Evolutionary conservation across 2,797 vertebrate species (phyloP), one percentile per base, ranked within the genome.

Genomic region (Betta splendens): DNA sequence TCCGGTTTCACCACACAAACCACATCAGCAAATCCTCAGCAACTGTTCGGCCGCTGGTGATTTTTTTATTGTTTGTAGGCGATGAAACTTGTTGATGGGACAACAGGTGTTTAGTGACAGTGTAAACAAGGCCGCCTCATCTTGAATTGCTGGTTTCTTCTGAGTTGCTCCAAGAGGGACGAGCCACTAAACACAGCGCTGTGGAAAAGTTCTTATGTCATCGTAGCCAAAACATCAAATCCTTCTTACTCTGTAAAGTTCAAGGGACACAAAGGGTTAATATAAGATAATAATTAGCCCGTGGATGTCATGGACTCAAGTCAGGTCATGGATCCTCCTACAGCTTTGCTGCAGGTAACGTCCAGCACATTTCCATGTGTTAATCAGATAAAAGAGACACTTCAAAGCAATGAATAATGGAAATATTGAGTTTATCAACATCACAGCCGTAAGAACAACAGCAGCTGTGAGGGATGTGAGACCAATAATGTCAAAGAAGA

Each of bases 31-130:
- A 15, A 43, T 50, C 40, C 15, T 49, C 39, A 7, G 42, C 38
- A 29, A 25, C 43, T 23, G 45, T 43, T 65, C 32, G 18, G 20
- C 68, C 46, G 40, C 39, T 31, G 48, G 10, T 39, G 35, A 37
- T 32, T 31, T 31, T 31, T 48, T 52, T 22, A 42, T 50, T 15
- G 20, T 74, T 48, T 50, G 31, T 25, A 22, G 36, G 48, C n/a
- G 38, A 23, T 16, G 29, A 72, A 65, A 68, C 69, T 52, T 88
- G 87, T 88, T 90, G 85, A 85, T 87, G 84, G 70, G 51, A 83
- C 69, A 88, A 89, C 85, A 90, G 56, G 52, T 68, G 71, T 79
- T 67, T 87, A 79, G 80, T 90, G 84, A 87, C 79, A 89, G 77
- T 87, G 74, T 79, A 76, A 86, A 90, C 85, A 89, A 65, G 82